Evolutionary conservation across 2,797 vertebrate genomes (phyloP), one percentile per base, ranked within the genome.

Genomic region (Odontamblyopus lacepedii): DNA sequence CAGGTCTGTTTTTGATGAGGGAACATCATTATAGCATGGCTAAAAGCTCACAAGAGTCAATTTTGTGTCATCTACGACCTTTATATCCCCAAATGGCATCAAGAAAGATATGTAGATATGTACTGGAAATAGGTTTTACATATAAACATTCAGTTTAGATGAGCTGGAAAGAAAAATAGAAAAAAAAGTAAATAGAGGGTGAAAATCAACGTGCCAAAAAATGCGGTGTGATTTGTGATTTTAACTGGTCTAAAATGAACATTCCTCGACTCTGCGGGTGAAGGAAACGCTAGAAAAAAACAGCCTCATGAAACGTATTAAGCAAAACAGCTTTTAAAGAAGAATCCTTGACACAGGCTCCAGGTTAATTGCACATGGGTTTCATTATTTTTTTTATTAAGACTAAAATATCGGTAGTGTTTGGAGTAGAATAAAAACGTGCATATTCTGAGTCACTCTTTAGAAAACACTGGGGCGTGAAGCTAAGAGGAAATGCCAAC

Each of bases 311-410:
- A 12, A 63, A 63, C 35, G 11, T 70, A 82, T 5, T 12, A 74
- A 1, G 26, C 27, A 30, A 27, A 61, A 63, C 53, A 41, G 3
- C 30, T 32, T 51, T 19, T 51, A 44, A 56, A 61, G 38, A 66
- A 32, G n/a, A 27, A 23, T 9, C 30, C 27, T 4, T 63, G 55
- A 44, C 18, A 32, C 64, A 50, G 60, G 60, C 30, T 35, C 18
- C 44, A 56, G 19, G n/a, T 77, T 70, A 30, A 68, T 41, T 11
- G 53, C 23, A n/a, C 50, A 71, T 15, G 62, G 56, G 30, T 67
- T 55, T 63, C 71, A 23, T 23, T 23, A 23, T 57, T 5, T 12
- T 15, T 56, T 60, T 44, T 23, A 75, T 69, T 67, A n/a, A 23
- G 8, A 38, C 4, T n/a, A n/a, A 8, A 63, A n/a, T 13, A 1